Evolutionary conservation across 2,797 vertebrate species (phyloP).

Genomic region (Lithobates sylvaticus): DNA sequence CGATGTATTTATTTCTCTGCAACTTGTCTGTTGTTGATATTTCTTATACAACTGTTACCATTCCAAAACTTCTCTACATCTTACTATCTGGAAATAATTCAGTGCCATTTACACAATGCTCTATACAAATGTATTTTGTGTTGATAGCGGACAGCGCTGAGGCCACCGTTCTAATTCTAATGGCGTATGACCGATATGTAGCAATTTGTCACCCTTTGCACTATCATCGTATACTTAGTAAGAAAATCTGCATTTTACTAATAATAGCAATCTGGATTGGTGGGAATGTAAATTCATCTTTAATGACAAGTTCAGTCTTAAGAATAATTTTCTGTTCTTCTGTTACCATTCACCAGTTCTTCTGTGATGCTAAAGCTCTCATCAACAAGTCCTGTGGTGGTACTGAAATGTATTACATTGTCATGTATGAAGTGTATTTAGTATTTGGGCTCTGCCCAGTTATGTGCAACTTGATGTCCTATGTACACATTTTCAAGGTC

Average conservation of each 20-base stretch:
- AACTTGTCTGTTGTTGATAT: not conserved
- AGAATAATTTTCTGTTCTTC: slow-evolving; percentile 1
- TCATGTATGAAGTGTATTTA: slow-evolving; percentile 45
- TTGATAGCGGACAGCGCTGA: not conserved
- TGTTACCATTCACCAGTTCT: slow-evolving; percentile 17
- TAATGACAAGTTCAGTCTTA: not conserved
- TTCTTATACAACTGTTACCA: not conserved
- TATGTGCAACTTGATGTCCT: not conserved
- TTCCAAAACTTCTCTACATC: not conserved
- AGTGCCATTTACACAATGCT: not conserved
- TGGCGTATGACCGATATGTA: not conserved
- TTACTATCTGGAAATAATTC: not conserved
- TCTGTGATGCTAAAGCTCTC: slow-evolving; percentile 8
- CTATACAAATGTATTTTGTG: not conserved
- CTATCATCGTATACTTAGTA: not conserved
- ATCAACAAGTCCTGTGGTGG: not conserved
- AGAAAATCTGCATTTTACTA: not conserved
- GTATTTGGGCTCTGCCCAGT: slow-evolving; percentile 69
- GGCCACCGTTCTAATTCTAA: not conserved
- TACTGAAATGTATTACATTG: slow-evolving; percentile 25
- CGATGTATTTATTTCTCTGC: not conserved
- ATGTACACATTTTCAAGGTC: not conserved
- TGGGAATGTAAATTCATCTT: not conserved
- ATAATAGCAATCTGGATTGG: not conserved
- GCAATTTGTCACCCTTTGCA: not conserved